phyloP scores from a whole-genome alignment of 1,140 invertebrate species.

The Bilobella aurantiaca region DNA sequence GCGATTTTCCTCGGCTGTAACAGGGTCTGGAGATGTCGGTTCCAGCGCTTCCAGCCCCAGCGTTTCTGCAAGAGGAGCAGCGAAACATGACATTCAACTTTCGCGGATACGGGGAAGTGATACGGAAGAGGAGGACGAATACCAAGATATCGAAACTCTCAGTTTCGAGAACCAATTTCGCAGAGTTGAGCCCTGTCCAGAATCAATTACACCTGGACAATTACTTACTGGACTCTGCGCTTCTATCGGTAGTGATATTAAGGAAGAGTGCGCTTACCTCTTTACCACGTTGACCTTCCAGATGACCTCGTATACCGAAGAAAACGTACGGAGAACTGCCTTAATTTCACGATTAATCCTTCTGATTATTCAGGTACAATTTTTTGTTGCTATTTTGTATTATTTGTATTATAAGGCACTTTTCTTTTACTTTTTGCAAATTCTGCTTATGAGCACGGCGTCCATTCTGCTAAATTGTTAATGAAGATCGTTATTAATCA shows the following conservation, averaged over 20 bases:
- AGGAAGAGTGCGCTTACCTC: not conserved
- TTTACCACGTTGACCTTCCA: not conserved
- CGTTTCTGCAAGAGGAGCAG: not conserved
- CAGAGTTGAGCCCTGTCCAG: no score
- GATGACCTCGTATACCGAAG: not conserved
- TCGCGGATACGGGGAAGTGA: not conserved
- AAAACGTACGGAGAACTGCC: not conserved
- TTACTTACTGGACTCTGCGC: no score
- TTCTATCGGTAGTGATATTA: no score
- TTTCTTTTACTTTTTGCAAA: not conserved
- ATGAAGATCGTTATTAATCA: not conserved
- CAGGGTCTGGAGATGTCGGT: no score
- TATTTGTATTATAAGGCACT: not conserved
- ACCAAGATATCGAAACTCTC: not conserved
- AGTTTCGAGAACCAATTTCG: no score
- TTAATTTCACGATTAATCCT: not conserved
- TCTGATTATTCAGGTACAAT: constrained; percentile 3
- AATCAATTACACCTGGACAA: no score
- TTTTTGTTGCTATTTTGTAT: not conserved
- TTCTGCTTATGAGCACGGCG: not conserved
- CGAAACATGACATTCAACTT: not conserved
- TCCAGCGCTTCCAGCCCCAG: not conserved
- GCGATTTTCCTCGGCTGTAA: no score
- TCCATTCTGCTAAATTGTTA: not conserved
- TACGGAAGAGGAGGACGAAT: not conserved